Base-by-base conservation (phyloP, 2,797 vertebrate species). In the Lycodopsis pacificus region DNA sequence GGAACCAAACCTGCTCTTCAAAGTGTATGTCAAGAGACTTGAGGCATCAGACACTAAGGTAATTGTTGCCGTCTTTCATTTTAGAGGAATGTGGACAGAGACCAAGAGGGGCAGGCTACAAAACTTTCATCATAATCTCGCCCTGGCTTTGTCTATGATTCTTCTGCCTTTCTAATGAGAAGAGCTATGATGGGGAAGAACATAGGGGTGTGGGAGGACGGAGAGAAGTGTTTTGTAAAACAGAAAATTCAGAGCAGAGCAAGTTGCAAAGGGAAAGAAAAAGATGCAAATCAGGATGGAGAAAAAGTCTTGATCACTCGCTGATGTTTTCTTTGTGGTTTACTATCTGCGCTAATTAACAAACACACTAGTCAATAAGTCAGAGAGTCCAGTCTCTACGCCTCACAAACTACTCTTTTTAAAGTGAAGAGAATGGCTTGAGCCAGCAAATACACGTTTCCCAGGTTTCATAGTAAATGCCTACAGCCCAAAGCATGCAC, bases 61-160 rank as follows among this genome's bases (percentile, higher is more conserved):
- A 91, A 93, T 92, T 90, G 87, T 87, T 77, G 83, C 75, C 30
- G 86, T 90, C 89, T 92, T 90, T 93, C 89, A 89, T 92, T 90
- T 92, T 75, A 80, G 68, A 93, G 86, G 89, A 91, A 93, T 93
- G 92, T 83, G 89, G 88, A 93, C 84, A 58, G 76, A 92, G 85
- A 92, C 76, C 85, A 92, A 93, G 64, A 59, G 79, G 86, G 82
- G 80, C 78, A 80, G 71, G 89, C 83, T 82, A 82, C 89, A 91
- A 88, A 92, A 90, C 88, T 87, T 89, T 88, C 89, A 88, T 91
- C 85, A 89, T 93, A 87, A 92, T 89, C 90, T 92, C 86, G 81
- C 56, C 69, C 71, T 81, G 86, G 91, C 90, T 92, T 89, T 92
- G 89, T 91, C 89, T 88, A 80, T 82, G 90, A 94, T 94, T 89